Base-by-base conservation (phyloP, 2,888 invertebrate species). In the Frankliniella intonsa region DNA sequence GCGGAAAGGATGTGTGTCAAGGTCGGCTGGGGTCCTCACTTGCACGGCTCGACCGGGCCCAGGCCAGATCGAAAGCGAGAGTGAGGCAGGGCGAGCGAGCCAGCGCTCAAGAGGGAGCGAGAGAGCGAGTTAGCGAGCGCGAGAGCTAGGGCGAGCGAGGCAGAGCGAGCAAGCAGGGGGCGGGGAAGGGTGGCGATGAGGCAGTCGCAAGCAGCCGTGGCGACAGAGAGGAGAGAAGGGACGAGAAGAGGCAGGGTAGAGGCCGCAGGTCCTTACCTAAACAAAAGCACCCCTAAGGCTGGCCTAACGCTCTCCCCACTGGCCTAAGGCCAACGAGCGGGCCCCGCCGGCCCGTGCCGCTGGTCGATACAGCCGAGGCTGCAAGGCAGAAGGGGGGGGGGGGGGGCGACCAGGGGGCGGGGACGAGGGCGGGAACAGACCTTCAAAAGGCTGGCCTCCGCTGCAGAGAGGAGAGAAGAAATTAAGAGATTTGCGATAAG, bases 81-180 rank as follows among this genome's bases (percentile, higher is more conserved):
- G 69, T 25, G 69, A 76, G 25, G 25, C 22, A n/a, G 69, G 22
- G 69, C n/a, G 69, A 69, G 69, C n/a, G 69, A 69, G 69, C n/a
- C 22, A 69, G 69, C n/a, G 69, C n/a, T 5, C n/a, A 11, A 69
- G 69, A 69, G 69, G 2, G 65, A 65, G 62, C 10, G 62, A 65
- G 62, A 65, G 65, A 69, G 69, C n/a, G 69, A 22, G 69, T 25
- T 22, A 76, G 25, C 22, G 69, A 25, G 69, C 22, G 69, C 22
- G 25, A 76, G 25, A 76, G 25, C 22, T 22, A 76, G 69, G 12
- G 69, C 5, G 55, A 55, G 55, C 14, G 14, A 55, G 55, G 12
- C 12, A 55, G 55, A 55, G 55, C 5, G 55, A 55, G 55, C 14
- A 19, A 55, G 55, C 14, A 19, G 19, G 55, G 19, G 55, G 55